Base-by-base conservation (phyloP, 2,888 invertebrate species). In the Ennomos fuscantarius region DNA sequence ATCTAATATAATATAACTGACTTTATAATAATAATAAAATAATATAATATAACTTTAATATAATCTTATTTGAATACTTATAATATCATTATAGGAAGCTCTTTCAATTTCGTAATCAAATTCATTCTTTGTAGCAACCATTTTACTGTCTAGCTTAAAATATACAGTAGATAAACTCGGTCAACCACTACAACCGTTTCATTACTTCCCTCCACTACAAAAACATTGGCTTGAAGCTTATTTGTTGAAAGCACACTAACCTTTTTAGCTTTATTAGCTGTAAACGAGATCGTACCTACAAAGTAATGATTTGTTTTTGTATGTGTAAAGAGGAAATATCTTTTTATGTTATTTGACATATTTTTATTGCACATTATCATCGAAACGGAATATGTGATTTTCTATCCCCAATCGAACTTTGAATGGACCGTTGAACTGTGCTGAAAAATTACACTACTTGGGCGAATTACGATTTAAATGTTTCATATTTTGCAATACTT, bases 161-260 rank as follows among this genome's bases (percentile, higher is more conserved):
- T 37, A 42, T 32, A 42, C 31, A n/a, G 15, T 24, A 52, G 43
- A 46, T 41, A 39, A 43, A 44, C 9, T 50, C 44, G 45, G 45
- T 36, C 35, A 41, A 50, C 44, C 55, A 40, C 34, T 54, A 34
- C 33, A 37, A 35, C 13, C n/a, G 8, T 50, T 56, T 56, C 46
- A 51, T 46, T 51, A 57, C 51, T 47, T 47, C 51, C 46, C 32
- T 35, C 31, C 37, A 32, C 12, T 36, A 53, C 31, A 48, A 48
- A 44, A 58, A 53, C 52, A 52, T 50, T 5, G 34, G 44, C 43
- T 52, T 52, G 12, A 43, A 58, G 57, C 57, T 58, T 58, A 58
- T 58, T 58, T 58, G 52, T 53, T 58, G 48, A 58, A 58, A 58
- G 57, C 57, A 31, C 39, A 58, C 52, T 58, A 57, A 52, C 57